phyloP scores from a whole-genome alignment of 2,797 vertebrate genomes.

The Rhynchotus rufescens region DNA sequence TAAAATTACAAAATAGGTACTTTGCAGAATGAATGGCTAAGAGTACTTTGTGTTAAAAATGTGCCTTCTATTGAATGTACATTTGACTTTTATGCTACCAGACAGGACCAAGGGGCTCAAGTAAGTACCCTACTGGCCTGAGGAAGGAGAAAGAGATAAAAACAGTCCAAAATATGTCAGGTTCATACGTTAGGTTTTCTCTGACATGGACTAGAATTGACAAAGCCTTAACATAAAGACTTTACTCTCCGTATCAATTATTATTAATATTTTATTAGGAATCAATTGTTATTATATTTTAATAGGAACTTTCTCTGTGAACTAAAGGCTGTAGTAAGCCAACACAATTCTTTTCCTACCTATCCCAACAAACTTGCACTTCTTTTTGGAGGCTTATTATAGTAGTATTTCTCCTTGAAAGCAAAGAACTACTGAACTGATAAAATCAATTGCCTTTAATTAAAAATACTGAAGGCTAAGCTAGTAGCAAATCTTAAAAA shows the following conservation, averaged over 20 bases:
- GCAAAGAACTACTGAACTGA: not conserved
- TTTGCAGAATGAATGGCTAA: not conserved
- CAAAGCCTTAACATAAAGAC: not conserved
- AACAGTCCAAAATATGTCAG: not conserved
- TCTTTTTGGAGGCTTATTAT: not conserved
- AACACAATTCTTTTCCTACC: not conserved
- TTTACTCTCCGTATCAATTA: not conserved
- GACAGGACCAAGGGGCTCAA: not conserved
- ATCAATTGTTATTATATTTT: not conserved
- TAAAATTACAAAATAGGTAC: not conserved
- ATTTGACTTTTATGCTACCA: not conserved
- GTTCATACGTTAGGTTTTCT: not conserved
- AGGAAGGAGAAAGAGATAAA: not conserved
- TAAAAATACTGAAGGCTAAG: constrained; percentile 19
- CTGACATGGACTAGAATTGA: not conserved
- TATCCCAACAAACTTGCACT: not conserved
- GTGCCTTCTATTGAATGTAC: not conserved
- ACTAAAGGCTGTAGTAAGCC: not conserved
- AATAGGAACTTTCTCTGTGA: not conserved
- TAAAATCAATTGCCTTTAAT: constrained; percentile 38
- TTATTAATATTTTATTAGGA: not conserved
- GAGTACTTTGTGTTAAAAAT: not conserved
- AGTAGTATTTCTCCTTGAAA: constrained; percentile 15
- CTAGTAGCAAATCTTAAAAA: not conserved
- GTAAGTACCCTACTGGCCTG: not conserved